Percentiles rank a stretch among this genome's conserved stretches.
Evolutionary conservation across 2,113 vertebrate species (phyloP).

Genomic region (Monarcha castaneiventris): DNA sequence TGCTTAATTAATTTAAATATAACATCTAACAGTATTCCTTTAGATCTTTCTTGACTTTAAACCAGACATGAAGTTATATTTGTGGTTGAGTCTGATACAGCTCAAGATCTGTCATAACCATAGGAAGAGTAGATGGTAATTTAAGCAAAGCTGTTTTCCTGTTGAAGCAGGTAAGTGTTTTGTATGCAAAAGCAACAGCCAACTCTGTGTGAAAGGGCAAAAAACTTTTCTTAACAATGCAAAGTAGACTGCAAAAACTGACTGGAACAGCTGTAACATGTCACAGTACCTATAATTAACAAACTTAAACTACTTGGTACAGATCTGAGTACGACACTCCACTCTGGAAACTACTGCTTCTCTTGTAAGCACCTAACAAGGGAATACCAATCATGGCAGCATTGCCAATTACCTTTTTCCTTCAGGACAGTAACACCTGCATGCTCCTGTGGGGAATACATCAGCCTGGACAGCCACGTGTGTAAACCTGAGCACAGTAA

Average conservation of each 20-base stretch:
- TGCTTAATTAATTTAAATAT: neutral
- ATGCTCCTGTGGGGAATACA: neutral
- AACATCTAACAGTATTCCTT: neutral
- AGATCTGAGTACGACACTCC: fast-evolving
- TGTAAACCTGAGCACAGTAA: neutral
- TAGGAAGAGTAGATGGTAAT: neutral
- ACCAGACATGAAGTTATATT: neutral
- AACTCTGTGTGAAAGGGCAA: neutral
- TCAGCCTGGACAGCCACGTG: neutral
- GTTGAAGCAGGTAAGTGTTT: neutral
- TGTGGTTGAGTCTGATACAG: neutral
- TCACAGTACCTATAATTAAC: neutral
- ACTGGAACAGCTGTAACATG: neutral
- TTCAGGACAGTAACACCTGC: neutral
- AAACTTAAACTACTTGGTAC: neutral
- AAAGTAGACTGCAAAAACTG: neutral
- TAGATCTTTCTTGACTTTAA: neutral
- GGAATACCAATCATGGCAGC: neutral
- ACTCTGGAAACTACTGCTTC: neutral
- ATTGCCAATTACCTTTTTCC: neutral
- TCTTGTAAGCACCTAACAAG: neutral
- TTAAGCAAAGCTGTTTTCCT: slow-evolving; percentile 21
- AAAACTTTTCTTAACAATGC: neutral
- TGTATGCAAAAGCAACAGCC: neutral
- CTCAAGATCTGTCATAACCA: neutral